phyloP scores from a whole-genome alignment of 1,140 invertebrate genomes.

The Choristoneura fumiferana region DNA sequence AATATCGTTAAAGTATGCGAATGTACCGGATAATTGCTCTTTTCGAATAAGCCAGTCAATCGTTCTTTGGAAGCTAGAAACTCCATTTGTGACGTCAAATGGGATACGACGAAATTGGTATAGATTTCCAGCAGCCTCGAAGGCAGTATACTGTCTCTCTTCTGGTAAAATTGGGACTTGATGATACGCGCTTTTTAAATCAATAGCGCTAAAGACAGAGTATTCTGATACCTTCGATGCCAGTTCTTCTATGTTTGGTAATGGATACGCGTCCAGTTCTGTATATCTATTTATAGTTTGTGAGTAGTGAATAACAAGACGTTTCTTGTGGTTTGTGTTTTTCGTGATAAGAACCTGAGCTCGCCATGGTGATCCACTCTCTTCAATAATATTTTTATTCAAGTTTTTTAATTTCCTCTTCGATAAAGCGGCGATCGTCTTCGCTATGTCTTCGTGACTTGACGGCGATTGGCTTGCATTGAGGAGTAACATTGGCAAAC shows the following conservation, averaged over 20 bases:
- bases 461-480: background rate
- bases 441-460: background rate
- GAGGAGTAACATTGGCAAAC: background rate
- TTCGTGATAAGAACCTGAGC: background rate
- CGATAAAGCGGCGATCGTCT: background rate
- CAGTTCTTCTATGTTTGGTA: constrained; percentile 24
- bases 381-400: background rate
- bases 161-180: constrained; percentile 24
- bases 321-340: background rate
- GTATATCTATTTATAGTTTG: constrained; percentile 30
- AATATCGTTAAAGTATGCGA: constrained; percentile 27
- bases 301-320: constrained; percentile 13
- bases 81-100: constrained; percentile 1
- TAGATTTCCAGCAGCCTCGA: background rate
- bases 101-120: too few species aligned
- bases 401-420: background rate
- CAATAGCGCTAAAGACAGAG: constrained; percentile 2
- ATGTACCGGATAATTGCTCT: constrained; percentile 20
- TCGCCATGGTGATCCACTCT: background rate
- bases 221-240: constrained; percentile 13
- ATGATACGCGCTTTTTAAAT: constrained; percentile 10
- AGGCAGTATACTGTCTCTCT: constrained; percentile 23
- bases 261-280: constrained; percentile 25
- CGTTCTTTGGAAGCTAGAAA: constrained; percentile 20
- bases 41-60: constrained; percentile 1